Base-by-base conservation (phyloP, 1,140 invertebrate species). In the Tetramorium parvispinum region DNA sequence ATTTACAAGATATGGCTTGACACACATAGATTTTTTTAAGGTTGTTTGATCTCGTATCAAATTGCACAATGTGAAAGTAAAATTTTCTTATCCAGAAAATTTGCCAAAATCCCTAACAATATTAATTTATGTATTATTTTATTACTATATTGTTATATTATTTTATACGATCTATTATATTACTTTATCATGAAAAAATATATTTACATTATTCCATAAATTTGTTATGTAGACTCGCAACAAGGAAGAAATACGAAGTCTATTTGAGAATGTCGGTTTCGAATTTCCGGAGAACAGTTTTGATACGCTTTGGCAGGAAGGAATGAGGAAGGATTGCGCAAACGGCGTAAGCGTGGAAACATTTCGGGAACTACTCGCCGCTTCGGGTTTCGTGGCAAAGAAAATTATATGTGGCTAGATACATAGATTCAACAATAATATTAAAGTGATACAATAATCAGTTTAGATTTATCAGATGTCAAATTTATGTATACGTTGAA, bases 201-300 rank as follows among this genome's bases (percentile, higher is more conserved):
- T 18, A 71, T 51, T 71, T 66, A 43, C n/a, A n/a, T 65, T 59
- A 59, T 21, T 76, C 13, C n/a, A 8, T 55, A 75, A 68, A 43
- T 27, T 6, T 61, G 18, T 55, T 43, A 43, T 68, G 27, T 27
- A 89, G 78, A 68, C 13, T 63, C 79, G 73, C 10, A 71, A 51
- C 21, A 89, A 76, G 18, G 37, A 89, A 75, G 66, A 90, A 76
- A 87, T 90, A 32, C 46, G 21, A 49, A 55, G 8, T 32, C 85
- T 90, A 75, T 90, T 89, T 21, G 53, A 78, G 57, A 51, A 51
- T 32, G 32, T 87, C 46, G 88, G 78, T 75, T 77, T 85, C 18
- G 18, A 55, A 18, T 90, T 89, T 37, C 8, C 75, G 5, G 18
- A 89, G 27, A 8, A 89, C 3, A 87, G 3, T 11, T 90, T 87